A percentile compares a stretch with the other conserved stretches of the same genome.
Evolutionary conservation across 2,113 vertebrate species (phyloP).

Genomic region (Calyptomena viridis): DNA sequence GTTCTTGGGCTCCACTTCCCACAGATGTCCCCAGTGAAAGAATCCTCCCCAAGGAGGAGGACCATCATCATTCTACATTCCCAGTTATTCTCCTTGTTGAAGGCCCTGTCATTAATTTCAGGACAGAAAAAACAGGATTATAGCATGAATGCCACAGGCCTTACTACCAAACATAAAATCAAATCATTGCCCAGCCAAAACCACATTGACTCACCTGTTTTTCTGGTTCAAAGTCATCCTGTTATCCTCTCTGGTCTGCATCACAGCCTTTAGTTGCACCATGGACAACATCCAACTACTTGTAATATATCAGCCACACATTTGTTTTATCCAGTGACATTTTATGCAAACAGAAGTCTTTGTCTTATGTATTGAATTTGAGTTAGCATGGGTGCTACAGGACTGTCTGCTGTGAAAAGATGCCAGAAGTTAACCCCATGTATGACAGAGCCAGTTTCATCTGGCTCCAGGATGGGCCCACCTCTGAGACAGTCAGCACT

Average conservation of each 20-base stretch:
- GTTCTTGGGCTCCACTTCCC: neutral
- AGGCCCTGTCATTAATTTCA: too few species aligned
- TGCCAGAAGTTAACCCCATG: neutral
- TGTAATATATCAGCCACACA: neutral
- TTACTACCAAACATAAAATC: neutral
- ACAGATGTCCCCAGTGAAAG: neutral
- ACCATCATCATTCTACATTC: neutral
- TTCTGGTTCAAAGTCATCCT: neutral
- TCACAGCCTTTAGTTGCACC: neutral
- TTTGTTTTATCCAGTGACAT: neutral
- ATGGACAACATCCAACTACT: neutral
- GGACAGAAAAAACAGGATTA: neutral
- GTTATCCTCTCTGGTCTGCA: neutral
- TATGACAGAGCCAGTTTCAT: neutral
- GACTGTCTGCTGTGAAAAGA: neutral
- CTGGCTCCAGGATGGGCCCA: neutral
- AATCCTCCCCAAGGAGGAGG: neutral
- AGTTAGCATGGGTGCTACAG: neutral
- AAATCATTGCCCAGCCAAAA: neutral
- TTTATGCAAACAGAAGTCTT: neutral
- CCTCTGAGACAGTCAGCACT: neutral
- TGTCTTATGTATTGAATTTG: neutral
- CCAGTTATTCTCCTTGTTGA: too few species aligned
- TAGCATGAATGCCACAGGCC: too few species aligned
- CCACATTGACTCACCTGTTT: neutral